Evolutionary conservation across 2,113 vertebrate genomes (phyloP), one percentile per base, ranked within the genome.

Genomic region (Eclectus roratus): DNA sequence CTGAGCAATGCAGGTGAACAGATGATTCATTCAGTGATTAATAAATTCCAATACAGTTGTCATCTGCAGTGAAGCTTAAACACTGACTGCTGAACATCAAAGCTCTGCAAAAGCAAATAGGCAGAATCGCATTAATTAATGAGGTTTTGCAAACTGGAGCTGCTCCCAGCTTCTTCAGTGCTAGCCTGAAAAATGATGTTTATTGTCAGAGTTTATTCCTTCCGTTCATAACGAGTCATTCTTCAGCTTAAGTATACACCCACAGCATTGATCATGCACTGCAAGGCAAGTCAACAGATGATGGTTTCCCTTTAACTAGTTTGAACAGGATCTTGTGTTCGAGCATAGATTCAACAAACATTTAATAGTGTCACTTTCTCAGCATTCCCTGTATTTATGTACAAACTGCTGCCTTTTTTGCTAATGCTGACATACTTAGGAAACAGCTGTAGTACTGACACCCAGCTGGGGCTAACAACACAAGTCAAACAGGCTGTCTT

Each of bases 11-110:
- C 60, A 89, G 60, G n/a, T 70, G 58, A 77, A 49, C 3, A 69
- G 64, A 55, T 92, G 91, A 97, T 35, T 94, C 85, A 94, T 17
- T 61, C 60, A 63, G 69, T 81, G 86, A 92, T 93, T 95, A 96
- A 63, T 80, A 71, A 73, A 47, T 83, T 72, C n/a, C 58, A 79
- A 7, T 18, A 49, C 19, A 76, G 44, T 80, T 95, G 85, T 72
- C 91, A 95, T 17, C 43, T 37, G 81, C 69, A 78, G 80, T 47
- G 73, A 86, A 18, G 46, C 72, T 92, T 58, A 29, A 86, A 63
- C 56, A 31, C 7, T 2, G 0, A 78, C 65, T 80, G 70, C 7
- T 8, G 21, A 88, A 89, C 50, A 88, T 80, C 83, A 94, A 94
- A 97, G 94, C 50, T 44, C 28, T 9, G 23, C 2, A 3, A 90